phyloP scores from a whole-genome alignment of 1,140 invertebrate genomes.

The Pachyrhynchus sulphureomaculatus region DNA sequence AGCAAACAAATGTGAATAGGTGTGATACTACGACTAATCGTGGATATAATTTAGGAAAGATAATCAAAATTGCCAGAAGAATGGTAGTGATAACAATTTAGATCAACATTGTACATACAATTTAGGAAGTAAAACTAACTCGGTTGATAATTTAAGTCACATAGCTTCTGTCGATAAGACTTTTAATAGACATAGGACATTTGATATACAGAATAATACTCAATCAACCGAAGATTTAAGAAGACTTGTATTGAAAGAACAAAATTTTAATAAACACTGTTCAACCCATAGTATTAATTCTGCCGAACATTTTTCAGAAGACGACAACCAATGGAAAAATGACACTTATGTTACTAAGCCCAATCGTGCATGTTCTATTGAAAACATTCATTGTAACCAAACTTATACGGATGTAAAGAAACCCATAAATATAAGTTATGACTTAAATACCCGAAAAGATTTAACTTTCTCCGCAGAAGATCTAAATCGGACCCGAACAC shows the following conservation, averaged over 20 bases:
- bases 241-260: constrained; percentile 1
- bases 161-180: background rate
- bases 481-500: background rate
- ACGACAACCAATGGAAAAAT: background rate
- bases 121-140: background rate
- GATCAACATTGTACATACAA: background rate
- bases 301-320: background rate
- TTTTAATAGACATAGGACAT: background rate
- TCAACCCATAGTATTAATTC: background rate
- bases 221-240: constrained; percentile 3
- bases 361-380: background rate
- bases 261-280: background rate
- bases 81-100: background rate
- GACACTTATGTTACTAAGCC: background rate
- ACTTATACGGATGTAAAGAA: background rate
- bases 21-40: constrained; percentile 5
- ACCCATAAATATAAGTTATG: background rate
- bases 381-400: background rate
- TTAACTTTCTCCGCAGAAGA: background rate
- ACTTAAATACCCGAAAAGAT: background rate
- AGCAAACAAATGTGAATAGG: background rate
- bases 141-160: constrained; percentile 4
- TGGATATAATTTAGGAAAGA: constrained; percentile 20
- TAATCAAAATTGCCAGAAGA: background rate
- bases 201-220: background rate